phyloP scores from a whole-genome alignment of 2,888 invertebrate genomes.

The Melanophora roralis region DNA sequence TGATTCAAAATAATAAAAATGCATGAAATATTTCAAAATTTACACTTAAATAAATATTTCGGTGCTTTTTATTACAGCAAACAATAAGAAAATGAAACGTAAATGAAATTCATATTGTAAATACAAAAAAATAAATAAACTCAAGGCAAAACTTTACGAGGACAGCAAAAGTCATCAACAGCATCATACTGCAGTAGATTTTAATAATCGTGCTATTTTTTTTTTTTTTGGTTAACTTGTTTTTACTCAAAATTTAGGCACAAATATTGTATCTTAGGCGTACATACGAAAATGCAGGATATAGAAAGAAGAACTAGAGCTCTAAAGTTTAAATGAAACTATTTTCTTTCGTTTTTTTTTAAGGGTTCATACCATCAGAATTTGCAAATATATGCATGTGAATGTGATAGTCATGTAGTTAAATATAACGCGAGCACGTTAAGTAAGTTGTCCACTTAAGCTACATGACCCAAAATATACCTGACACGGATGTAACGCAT shows the following conservation, averaged over 20 bases:
- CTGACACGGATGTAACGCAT: too few species aligned
- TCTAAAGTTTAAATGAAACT: too few species aligned
- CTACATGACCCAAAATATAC: too few species aligned
- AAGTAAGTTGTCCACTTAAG: too few species aligned
- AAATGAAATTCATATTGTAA: conserved; percentile 5
- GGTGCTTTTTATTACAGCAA: conserved; percentile 7
- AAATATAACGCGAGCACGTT: too few species aligned
- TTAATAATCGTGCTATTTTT: conserved; percentile 49
- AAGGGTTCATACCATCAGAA: too few species aligned
- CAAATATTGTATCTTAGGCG: too few species aligned
- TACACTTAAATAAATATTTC: conserved; percentile 48
- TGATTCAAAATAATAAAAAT: conserved; percentile 44
- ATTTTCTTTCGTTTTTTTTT: too few species aligned
- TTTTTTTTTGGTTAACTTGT: conserved; percentile 7
- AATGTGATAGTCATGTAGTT: too few species aligned
- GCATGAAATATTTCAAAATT: conserved; percentile 40
- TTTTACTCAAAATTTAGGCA: background rate
- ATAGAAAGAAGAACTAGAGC: too few species aligned
- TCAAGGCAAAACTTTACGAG: conserved; percentile 53
- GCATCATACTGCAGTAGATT: conserved; percentile 55
- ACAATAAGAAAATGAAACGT: conserved; percentile 6
- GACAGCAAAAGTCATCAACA: conserved; percentile 39
- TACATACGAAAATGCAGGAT: too few species aligned
- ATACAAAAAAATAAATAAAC: conserved; percentile 17
- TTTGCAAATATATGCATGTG: too few species aligned